Evolutionary conservation across 2,888 invertebrate genomes (phyloP), one percentile per base, ranked within the genome.

Genomic region (Cryptophagus acutangulus): DNA sequence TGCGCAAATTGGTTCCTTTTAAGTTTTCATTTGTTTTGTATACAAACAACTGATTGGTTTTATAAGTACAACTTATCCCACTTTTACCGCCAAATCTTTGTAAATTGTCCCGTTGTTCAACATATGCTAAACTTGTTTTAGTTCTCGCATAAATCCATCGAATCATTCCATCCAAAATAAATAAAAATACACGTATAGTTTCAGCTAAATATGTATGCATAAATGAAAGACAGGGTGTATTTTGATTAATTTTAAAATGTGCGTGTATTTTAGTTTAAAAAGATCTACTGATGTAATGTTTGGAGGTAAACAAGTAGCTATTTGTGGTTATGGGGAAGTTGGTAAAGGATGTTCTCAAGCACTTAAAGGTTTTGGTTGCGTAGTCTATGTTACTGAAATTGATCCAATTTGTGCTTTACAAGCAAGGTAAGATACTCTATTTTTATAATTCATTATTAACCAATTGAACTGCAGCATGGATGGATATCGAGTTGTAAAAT

Each of bases 331-430:
- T 64, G 96, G 96, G 1, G 95, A 96, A 72, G 93, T 96, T 25
- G 95, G 95, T 20, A 96, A 96, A 71, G 95, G 95, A 1, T 95
- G 95, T 70, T 91, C 92, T 51, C 92, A 94, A 66, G 93, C 94
- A 3, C 72, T 96, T 9, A 93, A 93, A 70, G 94, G 93, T 0
- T 75, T 96, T 46, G 96, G 96, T 9, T 90, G 93, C 71, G 88
- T 94, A 58, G 93, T 92, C 44, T 86, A 86, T 70, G 79, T 87
- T 35, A 94, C 95, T 15, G 96, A 96, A 75, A 93, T 96, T 54
- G 96, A 96, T 73, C 96, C 96, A 0, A 96, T 96, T 61, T 96
- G 96, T 72, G 96, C 95, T 15, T 73, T 96, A 24, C 96, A 96
- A 73, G 96, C 95, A 17, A 87, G 85, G 84, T 84, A 71, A 65